A percentile compares a stretch with the other conserved stretches of the same genome.
Conservation (phyloP, 2,797 vertebrate genomes). For the Phylloscopus collybita region DNA sequence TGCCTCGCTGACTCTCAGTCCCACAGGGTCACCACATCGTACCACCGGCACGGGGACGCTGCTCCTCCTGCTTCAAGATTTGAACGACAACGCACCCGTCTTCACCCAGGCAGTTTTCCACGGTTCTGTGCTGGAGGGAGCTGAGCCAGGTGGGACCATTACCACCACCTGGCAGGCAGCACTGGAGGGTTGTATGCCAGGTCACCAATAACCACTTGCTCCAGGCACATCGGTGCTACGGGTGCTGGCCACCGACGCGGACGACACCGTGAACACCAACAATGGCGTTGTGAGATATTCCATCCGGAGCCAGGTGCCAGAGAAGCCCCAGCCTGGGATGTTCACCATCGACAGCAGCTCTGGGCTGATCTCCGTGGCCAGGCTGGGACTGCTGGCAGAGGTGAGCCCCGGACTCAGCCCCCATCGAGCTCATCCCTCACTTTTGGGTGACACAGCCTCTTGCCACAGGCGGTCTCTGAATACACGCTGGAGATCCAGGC, state of each 20-base stretch:
- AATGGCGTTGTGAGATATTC: not conserved
- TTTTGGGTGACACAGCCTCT: not conserved
- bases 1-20: not conserved
- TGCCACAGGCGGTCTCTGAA: not conserved
- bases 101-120: conserved; percentile 67
- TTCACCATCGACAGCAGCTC: not conserved
- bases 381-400: not conserved
- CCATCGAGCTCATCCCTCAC: fast-evolving
- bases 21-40: conserved; percentile 72
- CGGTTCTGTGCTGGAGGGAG: not conserved
- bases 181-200: not conserved
- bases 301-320: not conserved
- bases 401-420: fast-evolving
- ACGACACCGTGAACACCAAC: fast-evolving
- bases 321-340: not conserved
- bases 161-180: not conserved
- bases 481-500: not conserved
- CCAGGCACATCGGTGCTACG: not conserved
- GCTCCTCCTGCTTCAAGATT: conserved; percentile 56
- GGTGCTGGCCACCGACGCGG: not conserved
- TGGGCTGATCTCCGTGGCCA: not conserved
- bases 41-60: conserved; percentile 90
- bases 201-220: not conserved
- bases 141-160: not conserved
- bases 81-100: conserved; percentile 16